phyloP scores from a whole-genome alignment of 2,888 invertebrate genomes.

The Baronia brevicornis region DNA sequence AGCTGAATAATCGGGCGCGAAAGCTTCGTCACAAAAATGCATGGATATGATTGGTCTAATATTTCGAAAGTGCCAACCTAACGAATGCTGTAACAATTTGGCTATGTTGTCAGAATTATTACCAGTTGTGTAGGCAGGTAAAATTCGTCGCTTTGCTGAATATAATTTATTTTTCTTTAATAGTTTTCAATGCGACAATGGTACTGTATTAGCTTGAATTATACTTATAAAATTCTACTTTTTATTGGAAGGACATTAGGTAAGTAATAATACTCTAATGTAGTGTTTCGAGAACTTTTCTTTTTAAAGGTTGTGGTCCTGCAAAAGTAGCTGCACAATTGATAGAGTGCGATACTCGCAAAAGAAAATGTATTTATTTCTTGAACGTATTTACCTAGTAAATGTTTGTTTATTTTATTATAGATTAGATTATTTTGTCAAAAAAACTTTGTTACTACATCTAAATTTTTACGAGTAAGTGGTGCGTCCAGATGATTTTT shows the following conservation, averaged over 20 bases:
- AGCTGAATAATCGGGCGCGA: slow-evolving; percentile 61
- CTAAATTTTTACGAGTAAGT: slow-evolving; percentile 25
- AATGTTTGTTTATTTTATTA: slow-evolving; percentile 13
- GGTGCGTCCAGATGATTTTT: slow-evolving; percentile 39
- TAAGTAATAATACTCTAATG: slow-evolving; percentile 43
- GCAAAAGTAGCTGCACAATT: slow-evolving; percentile 70
- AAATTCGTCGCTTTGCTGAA: slow-evolving; percentile 60
- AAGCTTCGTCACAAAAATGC: slow-evolving; percentile 56
- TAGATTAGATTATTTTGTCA: slow-evolving; percentile 18
- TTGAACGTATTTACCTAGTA: slow-evolving; percentile 15
- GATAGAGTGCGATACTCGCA: slow-evolving; percentile 60
- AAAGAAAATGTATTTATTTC: slow-evolving; percentile 47
- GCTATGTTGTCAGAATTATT: slow-evolving; percentile 70
- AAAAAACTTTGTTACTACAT: slow-evolving; percentile 27
- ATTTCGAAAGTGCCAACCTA: slow-evolving; percentile 57
- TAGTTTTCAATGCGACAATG: slow-evolving; percentile 46
- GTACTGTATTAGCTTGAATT: slow-evolving; percentile 40
- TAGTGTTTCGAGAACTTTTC: slow-evolving; percentile 66
- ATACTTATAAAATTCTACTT: slow-evolving; percentile 35
- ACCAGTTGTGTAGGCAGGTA: slow-evolving; percentile 70
- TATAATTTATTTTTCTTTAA: slow-evolving; percentile 62
- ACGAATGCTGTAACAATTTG: slow-evolving; percentile 42
- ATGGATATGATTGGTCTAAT: slow-evolving; percentile 43
- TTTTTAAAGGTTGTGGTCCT: slow-evolving; percentile 64
- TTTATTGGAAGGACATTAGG: slow-evolving; percentile 33